A percentile compares a stretch with the other conserved stretches of the same genome.
Evolutionary conservation across 2,888 invertebrate species (phyloP).

Genomic region (Lingula anatina): DNA sequence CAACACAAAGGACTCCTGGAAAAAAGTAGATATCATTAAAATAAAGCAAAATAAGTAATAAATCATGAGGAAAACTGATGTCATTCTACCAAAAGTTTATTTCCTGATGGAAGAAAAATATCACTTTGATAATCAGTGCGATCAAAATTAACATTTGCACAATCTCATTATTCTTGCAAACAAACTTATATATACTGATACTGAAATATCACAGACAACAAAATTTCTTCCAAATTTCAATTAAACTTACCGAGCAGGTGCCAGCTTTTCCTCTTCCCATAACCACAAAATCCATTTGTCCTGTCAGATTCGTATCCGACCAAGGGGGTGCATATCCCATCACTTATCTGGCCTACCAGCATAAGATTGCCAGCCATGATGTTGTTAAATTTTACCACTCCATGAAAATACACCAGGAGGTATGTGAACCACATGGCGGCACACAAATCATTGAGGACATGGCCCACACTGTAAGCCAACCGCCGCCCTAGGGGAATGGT

Average conservation of each 20-base stretch:
- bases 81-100: too few relatives aligned
- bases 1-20: slow-evolving; percentile 67
- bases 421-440: slow-evolving; percentile 94
- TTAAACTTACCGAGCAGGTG: slow-evolving; percentile 81
- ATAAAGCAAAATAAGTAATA: too few relatives aligned
- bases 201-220: too few relatives aligned
- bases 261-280: slow-evolving; percentile 83
- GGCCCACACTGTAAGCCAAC: slow-evolving; percentile 64
- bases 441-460: slow-evolving; percentile 85
- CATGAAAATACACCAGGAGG: slow-evolving; percentile 73
- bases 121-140: too few relatives aligned
- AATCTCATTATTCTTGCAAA: too few relatives aligned
- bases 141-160: too few relatives aligned
- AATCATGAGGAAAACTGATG: too few relatives aligned
- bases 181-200: too few relatives aligned
- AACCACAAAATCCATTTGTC: slow-evolving; percentile 58
- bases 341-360: slow-evolving; percentile 74
- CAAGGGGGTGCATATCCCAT: slow-evolving; percentile 81
- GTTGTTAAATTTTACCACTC: slow-evolving; percentile 54
- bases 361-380: slow-evolving; percentile 54
- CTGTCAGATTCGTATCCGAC: slow-evolving; percentile 80
- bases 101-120: too few relatives aligned
- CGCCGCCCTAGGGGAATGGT: too few relatives aligned
- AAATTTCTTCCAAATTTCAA: too few relatives aligned
- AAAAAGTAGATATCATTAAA: slow-evolving; percentile 10